phyloP scores from a whole-genome alignment of 2,888 invertebrate genomes.

The Pristionchus japonicus region DNA sequence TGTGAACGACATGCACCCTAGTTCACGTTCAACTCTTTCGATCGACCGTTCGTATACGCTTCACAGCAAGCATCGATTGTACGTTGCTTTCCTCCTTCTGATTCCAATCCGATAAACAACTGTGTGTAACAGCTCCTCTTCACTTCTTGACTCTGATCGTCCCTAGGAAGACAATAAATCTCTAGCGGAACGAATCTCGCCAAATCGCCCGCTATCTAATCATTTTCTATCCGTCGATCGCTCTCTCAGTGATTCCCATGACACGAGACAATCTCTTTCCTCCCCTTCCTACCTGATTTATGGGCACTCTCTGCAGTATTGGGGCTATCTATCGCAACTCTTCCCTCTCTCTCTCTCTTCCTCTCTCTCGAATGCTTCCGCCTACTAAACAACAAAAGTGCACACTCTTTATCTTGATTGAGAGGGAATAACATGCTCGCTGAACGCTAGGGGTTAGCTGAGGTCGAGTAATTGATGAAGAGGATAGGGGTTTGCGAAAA shows the following conservation, averaged over 20 bases:
- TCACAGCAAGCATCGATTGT: background rate
- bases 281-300: slow-evolving; percentile 17
- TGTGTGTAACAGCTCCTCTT: slow-evolving; percentile 27
- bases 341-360: background rate
- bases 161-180: slow-evolving; percentile 26
- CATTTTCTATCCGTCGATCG: background rate
- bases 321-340: background rate
- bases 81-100: background rate
- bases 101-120: slow-evolving; percentile 26
- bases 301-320: background rate
- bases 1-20: background rate
- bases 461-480: background rate
- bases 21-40: background rate
- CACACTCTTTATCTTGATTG: slow-evolving; percentile 14
- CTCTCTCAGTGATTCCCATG: background rate
- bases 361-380: background rate
- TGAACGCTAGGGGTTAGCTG: background rate
- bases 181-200: background rate
- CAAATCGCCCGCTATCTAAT: background rate
- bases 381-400: background rate
- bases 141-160: background rate
- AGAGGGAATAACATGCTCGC: background rate
- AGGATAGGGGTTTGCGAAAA: background rate
- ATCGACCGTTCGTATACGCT: background rate
- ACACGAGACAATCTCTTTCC: background rate